Conservation (phyloP, 2,888 invertebrate genomes). For the Tethea ocularis region DNA sequence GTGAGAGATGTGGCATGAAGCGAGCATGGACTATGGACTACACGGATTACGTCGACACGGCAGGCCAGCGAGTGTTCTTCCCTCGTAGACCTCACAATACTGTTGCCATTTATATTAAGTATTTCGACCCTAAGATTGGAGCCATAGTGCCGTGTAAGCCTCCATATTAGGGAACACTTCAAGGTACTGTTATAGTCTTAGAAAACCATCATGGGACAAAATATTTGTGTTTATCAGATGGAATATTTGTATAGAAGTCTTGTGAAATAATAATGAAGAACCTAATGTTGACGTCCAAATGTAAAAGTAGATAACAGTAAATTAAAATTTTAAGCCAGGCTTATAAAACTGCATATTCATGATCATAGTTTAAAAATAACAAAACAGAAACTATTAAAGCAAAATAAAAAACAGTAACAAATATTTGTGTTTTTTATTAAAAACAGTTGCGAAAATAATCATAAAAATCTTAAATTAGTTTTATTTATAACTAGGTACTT, state of each 20-base stretch:
- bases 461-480: slow-evolving; percentile 14
- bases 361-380: too few relatives aligned
- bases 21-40: slow-evolving; percentile 78
- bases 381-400: neutral
- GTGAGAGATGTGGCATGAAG: slow-evolving; percentile 77
- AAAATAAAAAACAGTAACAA: slow-evolving; percentile 8
- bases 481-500: neutral
- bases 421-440: slow-evolving; percentile 13
- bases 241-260: too few relatives aligned
- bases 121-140: slow-evolving; percentile 38
- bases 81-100: slow-evolving; percentile 76
- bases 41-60: slow-evolving; percentile 72
- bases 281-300: too few relatives aligned
- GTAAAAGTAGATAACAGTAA: too few relatives aligned
- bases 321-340: too few relatives aligned
- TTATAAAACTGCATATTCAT: too few relatives aligned
- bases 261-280: too few relatives aligned
- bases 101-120: slow-evolving; percentile 69
- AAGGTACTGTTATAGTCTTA: too few relatives aligned
- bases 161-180: slow-evolving; percentile 20
- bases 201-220: too few relatives aligned
- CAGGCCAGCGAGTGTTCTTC: slow-evolving; percentile 75
- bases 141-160: slow-evolving; percentile 44
- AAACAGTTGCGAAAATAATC: slow-evolving; percentile 14
- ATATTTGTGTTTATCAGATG: too few relatives aligned